These are phyloP conservation scores for Lapara coniferarum DNA, from an alignment of 2,888 invertebrate species.

Conservation along the genomic window DNA sequence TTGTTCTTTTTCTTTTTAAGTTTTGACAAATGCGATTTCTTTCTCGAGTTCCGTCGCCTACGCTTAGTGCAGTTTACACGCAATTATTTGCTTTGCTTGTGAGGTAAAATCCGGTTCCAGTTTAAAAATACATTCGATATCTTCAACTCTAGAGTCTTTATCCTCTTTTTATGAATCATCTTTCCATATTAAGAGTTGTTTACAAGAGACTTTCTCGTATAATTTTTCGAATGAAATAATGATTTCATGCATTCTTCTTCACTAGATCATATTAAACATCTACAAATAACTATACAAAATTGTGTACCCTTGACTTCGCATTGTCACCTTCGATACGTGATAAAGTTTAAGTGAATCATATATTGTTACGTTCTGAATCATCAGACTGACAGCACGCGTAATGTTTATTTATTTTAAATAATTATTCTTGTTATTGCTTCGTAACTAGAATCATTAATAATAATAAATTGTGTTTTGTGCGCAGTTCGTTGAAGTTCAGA, in stretches of 20 bases:
- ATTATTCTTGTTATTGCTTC: conserved; percentile 1
- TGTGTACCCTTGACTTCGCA: conserved; percentile 11
- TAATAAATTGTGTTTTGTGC: background rate
- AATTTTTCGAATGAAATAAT: background rate
- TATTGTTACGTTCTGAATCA: conserved; percentile 22
- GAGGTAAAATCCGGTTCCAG: too few relatives aligned
- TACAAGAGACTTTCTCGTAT: background rate
- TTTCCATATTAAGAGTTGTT: too few relatives aligned
- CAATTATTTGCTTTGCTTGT: too few relatives aligned
- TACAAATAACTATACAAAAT: background rate
- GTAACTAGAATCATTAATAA: background rate
- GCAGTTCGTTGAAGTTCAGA: background rate
- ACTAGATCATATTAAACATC: background rate
- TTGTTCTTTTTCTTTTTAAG: background rate
- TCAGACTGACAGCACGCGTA: conserved; percentile 7
- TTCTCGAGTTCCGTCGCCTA: background rate
- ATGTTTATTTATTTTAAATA: conserved; percentile 20
- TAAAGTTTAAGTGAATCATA: conserved; percentile 23
- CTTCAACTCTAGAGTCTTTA: too few relatives aligned
- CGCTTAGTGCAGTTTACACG: too few relatives aligned
- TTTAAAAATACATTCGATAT: too few relatives aligned
- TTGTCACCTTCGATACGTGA: conserved; percentile 15
- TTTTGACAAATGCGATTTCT: background rate
- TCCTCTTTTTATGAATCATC: background rate
- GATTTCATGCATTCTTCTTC: conserved; percentile 7